Base-by-base conservation (phyloP, 30 jellyfish, hydroid and myxozoan genomes). In the Hydractinia echinata region DNA sequence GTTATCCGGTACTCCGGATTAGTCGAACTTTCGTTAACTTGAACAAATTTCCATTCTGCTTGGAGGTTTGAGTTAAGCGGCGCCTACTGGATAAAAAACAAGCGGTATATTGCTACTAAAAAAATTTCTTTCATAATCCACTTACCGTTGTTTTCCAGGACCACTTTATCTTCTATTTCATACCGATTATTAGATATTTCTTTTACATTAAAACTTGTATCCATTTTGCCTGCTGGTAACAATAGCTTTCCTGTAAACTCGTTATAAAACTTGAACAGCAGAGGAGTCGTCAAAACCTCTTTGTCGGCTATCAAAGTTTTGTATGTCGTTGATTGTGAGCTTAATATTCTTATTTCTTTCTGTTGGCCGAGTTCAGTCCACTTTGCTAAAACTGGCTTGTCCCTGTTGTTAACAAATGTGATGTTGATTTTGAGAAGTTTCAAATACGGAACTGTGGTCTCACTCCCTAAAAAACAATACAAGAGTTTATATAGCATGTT, bases 211-310 rank as follows among this genome's bases (percentile, higher is more conserved):
- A 64, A 64, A 13, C 39, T n/a, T 6, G 74, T n/a, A 6, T 5
- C 60, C 60, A 54, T 15, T 51, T 71, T 71, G 18, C 81, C 81
- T 15, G 18, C 51, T 7, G 51, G 39, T 71, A 71, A 71, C 67
- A 71, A 15, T 50, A 19, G 70, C n/a, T 71, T 71, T 71, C 67
- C 51, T 19, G 81, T 9, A 6, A 20, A 6, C 4, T 71, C 81
- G 53, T 71, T 58, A 19, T 20, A 71, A 58, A 71, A 71, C 67
- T 71, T 30, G 70, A 71, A 71, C 19, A 64, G 74, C 39, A 64
- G 51, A n/a, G 6, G 19, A n/a, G 19, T 51, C 19, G 19, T n/a
- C 7, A 64, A n/a, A 64, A 64, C 74, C 18, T 44, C 39, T 44
- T 51, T 64, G 16, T 13, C 74, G 18, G 74, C 19, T n/a, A 64